Conservation (phyloP, 1,140 invertebrate genomes). For the Ceratoteleas bidentatus region DNA sequence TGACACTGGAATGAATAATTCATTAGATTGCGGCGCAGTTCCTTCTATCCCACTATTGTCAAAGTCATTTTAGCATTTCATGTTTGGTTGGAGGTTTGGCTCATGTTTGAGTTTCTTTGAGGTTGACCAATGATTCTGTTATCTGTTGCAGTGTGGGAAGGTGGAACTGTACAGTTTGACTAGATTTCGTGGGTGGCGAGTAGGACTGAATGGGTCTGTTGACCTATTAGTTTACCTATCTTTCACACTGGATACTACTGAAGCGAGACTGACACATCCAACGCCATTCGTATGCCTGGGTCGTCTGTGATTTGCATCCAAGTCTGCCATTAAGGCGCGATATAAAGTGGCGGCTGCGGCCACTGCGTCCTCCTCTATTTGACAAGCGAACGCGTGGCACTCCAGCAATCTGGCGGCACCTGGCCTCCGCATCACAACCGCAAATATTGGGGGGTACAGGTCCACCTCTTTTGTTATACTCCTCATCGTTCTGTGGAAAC, state of each 20-base stretch:
- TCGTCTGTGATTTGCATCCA: slow-evolving; percentile 83
- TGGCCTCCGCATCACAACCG: slow-evolving; percentile 92
- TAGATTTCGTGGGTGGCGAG: too few relatives aligned
- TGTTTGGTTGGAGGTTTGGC: too few relatives aligned
- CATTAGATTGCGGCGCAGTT: too few relatives aligned
- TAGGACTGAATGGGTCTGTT: too few relatives aligned
- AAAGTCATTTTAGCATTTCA: too few relatives aligned
- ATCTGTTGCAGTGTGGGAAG: too few relatives aligned
- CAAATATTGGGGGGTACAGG: slow-evolving; percentile 92
- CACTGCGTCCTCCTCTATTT: slow-evolving; percentile 92
- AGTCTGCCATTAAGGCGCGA: slow-evolving; percentile 90
- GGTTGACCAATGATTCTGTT: too few relatives aligned
- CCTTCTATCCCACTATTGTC: too few relatives aligned
- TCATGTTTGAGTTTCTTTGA: too few relatives aligned
- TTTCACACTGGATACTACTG: slow-evolving; percentile 78
- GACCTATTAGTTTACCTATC: slow-evolving; percentile 65
- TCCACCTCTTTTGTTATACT: slow-evolving; percentile 75
- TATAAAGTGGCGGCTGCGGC: slow-evolving; percentile 94
- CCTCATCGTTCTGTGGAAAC: slow-evolving; percentile 70
- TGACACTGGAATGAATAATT: slow-evolving; percentile 26
- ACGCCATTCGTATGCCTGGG: slow-evolving; percentile 86
- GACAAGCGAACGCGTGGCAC: slow-evolving; percentile 95
- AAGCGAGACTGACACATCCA: slow-evolving; percentile 85
- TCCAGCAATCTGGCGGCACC: slow-evolving; percentile 89
- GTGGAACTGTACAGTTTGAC: too few relatives aligned